Percentiles rank a stretch among this genome's conserved stretches.
Evolutionary conservation across 1,140 invertebrate species (phyloP).

Genomic region (Zophobas morio): DNA sequence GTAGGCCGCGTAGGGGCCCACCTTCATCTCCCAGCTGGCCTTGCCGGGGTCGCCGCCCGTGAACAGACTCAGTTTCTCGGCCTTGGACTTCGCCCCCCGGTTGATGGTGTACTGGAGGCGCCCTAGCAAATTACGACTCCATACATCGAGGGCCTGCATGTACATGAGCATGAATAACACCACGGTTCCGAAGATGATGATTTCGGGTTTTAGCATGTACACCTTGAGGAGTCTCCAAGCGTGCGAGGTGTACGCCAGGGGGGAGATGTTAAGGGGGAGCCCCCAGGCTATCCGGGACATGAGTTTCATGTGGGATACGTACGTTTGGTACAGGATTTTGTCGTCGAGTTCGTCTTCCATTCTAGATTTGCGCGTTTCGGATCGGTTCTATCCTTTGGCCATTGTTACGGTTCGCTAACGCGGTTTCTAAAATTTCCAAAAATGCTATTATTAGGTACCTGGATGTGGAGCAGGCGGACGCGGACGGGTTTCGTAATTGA

Average conservation of each 20-base stretch:
- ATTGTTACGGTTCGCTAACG: slow-evolving; percentile 24
- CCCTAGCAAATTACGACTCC: slow-evolving; percentile 82
- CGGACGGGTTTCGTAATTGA: background rate
- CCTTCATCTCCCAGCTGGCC: slow-evolving; percentile 83
- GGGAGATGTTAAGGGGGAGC: slow-evolving; percentile 76
- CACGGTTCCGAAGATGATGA: slow-evolving; percentile 77
- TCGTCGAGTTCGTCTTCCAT: slow-evolving; percentile 94
- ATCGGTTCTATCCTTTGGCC: slow-evolving; percentile 15
- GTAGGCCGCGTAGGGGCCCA: slow-evolving; percentile 84
- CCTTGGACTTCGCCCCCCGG: slow-evolving; percentile 70
- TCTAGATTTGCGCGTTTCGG: slow-evolving; percentile 20
- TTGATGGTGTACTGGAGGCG: slow-evolving; percentile 80
- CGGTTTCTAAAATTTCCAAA: slow-evolving; percentile 55
- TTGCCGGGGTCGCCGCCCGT: slow-evolving; percentile 72
- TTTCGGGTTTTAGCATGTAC: slow-evolving; percentile 84
- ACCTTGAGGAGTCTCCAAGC: slow-evolving; percentile 81
- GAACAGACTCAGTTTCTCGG: slow-evolving; percentile 71
- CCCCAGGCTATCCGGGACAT: slow-evolving; percentile 83
- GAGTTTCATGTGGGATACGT: slow-evolving; percentile 86
- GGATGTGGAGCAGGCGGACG: slow-evolving; percentile 2
- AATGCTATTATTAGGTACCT: slow-evolving; percentile 56
- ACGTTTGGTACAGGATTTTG: slow-evolving; percentile 87
- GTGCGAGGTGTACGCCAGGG: slow-evolving; percentile 72
- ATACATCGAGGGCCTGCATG: slow-evolving; percentile 83
- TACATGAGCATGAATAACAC: slow-evolving; percentile 80